Evolutionary conservation across 1,140 invertebrate species (phyloP).

Genomic region (Zaprionus capensis): DNA sequence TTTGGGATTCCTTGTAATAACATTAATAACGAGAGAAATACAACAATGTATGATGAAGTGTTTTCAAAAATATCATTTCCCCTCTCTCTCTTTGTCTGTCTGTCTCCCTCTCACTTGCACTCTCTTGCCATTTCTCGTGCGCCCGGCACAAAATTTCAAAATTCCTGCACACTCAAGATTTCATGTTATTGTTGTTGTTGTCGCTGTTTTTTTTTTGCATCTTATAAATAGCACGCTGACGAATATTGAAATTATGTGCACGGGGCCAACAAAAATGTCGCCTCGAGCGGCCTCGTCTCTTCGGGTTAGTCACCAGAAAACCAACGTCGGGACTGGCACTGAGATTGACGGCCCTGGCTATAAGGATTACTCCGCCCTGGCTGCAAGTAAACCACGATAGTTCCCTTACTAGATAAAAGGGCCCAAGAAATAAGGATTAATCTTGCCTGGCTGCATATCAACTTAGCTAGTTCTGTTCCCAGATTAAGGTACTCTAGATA

Average conservation of each 20-base stretch:
- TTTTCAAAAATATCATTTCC: constrained; percentile 53
- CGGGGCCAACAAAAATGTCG: constrained; percentile 81
- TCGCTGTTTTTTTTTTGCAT: constrained; percentile 49
- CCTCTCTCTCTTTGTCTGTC: neutral
- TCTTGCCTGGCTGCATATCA: too few species aligned
- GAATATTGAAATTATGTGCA: constrained; percentile 82
- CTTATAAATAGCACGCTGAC: constrained; percentile 80
- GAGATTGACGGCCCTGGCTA: neutral
- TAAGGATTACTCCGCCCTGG: neutral
- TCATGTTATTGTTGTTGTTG: constrained; percentile 54
- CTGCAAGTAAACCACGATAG: constrained; percentile 16
- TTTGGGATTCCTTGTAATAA: constrained; percentile 62
- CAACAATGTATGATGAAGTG: constrained; percentile 59
- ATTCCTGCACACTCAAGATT: constrained; percentile 71
- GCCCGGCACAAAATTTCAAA: constrained; percentile 68
- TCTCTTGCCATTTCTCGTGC: constrained; percentile 36
- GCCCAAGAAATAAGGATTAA: too few species aligned
- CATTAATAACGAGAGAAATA: constrained; percentile 17
- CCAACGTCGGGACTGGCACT: constrained; percentile 2
- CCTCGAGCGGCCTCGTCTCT: constrained; percentile 54
- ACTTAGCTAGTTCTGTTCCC: too few species aligned
- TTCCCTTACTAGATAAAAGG: constrained; percentile 2
- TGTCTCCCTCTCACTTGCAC: neutral
- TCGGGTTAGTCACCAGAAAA: constrained; percentile 17
- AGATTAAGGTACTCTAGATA: neutral